Base-by-base conservation (phyloP, 1,140 invertebrate species). In the Nasonia vitripennis region DNA sequence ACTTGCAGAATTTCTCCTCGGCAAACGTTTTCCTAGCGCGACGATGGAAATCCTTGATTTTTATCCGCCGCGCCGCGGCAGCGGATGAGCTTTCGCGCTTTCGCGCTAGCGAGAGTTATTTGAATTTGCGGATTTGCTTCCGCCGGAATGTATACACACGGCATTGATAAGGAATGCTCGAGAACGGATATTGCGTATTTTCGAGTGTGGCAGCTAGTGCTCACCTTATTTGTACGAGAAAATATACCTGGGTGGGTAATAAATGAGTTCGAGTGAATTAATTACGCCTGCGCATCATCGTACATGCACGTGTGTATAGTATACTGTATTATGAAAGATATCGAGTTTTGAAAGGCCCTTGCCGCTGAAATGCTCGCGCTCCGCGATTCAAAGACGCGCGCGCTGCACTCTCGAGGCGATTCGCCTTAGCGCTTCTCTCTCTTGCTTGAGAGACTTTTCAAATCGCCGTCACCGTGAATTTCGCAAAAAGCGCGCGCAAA, bases 401-500 rank as follows among this genome's bases (percentile, higher is more conserved):
- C 78, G 6, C 1, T n/a, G 37, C 55, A 45, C 51, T 80, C 37
- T 78, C 31, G 67, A 62, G 20, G 55, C 20, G 55, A 62, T 45
- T 45, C 31, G 48, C 55, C 62, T 45, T 67, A 79, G 55, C 55
- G 34, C 78, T 11, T 9, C 20, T n/a, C 55, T n/a, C 55, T 14
- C 55, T 62, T 45, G 27, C 37, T 70, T 27, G 11, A 67, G 78
- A 80, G 62, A 23, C 34, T 79, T n/a, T 45, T 70, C 37, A 45
- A 80, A 70, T 45, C n/a, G 34, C 51, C 12, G 67, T 62, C 55
- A 17, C 20, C 20, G 62, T 17, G 34, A 34, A 80, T 80, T 80
- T 80, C 78, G 67, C 41, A 70, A 80, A 80, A 70, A 62, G 55
- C 20, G 20, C 31, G 62, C 78, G 37, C 67, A 6, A 70, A 70